Conservation (phyloP, 2,113 vertebrate species). For the Centropus unirufus region DNA sequence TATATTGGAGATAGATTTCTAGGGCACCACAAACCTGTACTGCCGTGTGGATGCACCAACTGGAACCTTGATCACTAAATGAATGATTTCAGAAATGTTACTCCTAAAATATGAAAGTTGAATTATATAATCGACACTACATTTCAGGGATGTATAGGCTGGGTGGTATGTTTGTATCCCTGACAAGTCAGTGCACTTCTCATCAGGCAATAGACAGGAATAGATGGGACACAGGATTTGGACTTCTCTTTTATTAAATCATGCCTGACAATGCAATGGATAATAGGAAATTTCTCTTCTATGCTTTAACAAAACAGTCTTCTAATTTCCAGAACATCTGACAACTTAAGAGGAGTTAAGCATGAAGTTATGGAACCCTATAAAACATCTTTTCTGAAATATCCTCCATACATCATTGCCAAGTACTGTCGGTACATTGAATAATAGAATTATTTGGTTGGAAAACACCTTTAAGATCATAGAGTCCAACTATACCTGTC, state of each 20-base stretch:
- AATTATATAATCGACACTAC: not conserved
- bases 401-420: too few relatives aligned
- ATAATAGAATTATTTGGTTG: too few relatives aligned
- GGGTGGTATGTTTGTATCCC: not conserved
- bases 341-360: not conserved
- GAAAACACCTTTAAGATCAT: too few relatives aligned
- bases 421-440: too few relatives aligned
- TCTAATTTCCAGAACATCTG: not conserved
- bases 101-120: not conserved
- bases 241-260: not conserved
- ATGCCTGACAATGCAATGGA: not conserved
- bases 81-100: not conserved
- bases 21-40: not conserved
- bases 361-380: not conserved
- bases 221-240: accelerated
- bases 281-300: not conserved
- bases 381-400: not conserved
- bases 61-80: not conserved
- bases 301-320: not conserved
- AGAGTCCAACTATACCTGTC: too few relatives aligned
- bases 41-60: not conserved
- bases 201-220: not conserved
- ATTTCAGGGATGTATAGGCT: not conserved
- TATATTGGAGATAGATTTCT: not conserved
- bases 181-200: not conserved